Base-by-base conservation (phyloP, 2,888 invertebrate genomes). In the Limulus polyphemus region DNA sequence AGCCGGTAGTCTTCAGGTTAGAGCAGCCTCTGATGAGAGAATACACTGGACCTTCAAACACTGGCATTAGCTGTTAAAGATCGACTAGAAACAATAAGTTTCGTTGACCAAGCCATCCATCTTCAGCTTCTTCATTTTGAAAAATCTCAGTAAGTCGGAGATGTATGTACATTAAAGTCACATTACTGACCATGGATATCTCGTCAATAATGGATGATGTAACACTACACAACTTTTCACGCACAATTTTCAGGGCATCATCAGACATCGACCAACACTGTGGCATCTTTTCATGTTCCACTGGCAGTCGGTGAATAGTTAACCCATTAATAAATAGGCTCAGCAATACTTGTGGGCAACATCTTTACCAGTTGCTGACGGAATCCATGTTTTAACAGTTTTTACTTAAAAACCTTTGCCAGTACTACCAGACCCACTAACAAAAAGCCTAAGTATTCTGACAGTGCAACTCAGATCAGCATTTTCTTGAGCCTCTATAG, bases 71-170 rank as follows among this genome's bases (percentile, higher is more conserved):
- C 49, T 62, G 62, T n/a, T 58, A 46, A 13, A 62, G 55, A 47
- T 62, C 62, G 11, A 58, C 62, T n/a, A 62, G 56, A 3, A 59
- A 32, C 14, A 62, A 13, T 13, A 62, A 56, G 47, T 62, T 11
- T 17, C 48, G 58, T 55, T 49, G 49, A 49, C 62, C 62, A 46
- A 62, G 59, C 62, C 62, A 62, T 5, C 58, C 62, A 50, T 62
- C 49, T 49, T 62, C 58, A 16, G 17, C 58, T 32, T 55, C 58
- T 11, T 1, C 16, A 3, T 58, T 62, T 11, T 58, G 56, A 50
- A 50, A 62, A 11, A 62, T 62, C 49, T 62, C 59, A 2, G 62
- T 46, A 13, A 62, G 50, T n/a, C 62, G 48, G 5, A 62, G 46
- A 58, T 62, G 62, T 13, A 62, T 62, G 51, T 62, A 58, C 50